phyloP scores from a whole-genome alignment of 2,888 invertebrate species.

The Oeneis ivallda region DNA sequence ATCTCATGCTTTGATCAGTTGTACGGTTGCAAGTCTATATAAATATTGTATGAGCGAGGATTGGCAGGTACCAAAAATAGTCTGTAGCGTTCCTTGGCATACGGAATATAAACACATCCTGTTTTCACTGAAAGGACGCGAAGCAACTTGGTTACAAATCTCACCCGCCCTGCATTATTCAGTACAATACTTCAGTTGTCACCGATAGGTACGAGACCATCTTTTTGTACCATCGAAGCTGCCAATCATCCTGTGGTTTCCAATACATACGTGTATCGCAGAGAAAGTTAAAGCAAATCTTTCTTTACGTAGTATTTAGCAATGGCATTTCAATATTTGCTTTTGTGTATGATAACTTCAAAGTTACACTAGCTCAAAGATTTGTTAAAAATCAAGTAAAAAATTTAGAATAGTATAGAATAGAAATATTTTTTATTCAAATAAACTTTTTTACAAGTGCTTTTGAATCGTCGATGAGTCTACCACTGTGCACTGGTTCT shows the following conservation, averaged over 20 bases:
- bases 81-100: constrained; percentile 17
- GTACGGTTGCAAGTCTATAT: no score
- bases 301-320: not conserved
- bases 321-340: no score
- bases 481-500: no score
- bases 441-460: no score
- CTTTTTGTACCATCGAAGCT: constrained; percentile 2
- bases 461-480: no score
- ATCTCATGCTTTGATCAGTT: not conserved
- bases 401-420: no score
- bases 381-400: not conserved
- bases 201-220: constrained; percentile 20
- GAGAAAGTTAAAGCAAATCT: not conserved
- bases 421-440: no score
- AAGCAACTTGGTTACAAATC: constrained; percentile 34
- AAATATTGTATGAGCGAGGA: not conserved
- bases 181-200: constrained; percentile 28
- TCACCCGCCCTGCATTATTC: constrained; percentile 33
- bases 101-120: constrained; percentile 38
- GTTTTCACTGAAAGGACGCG: constrained; percentile 40
- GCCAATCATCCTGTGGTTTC: not conserved
- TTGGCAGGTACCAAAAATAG: not conserved
- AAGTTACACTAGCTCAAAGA: no score
- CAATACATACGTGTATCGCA: not conserved
- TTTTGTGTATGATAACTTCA: no score